A percentile compares a stretch with the other conserved stretches of the same genome.
Conservation (phyloP, 2,888 invertebrate species). For the Dolichomitus sp. region DNA sequence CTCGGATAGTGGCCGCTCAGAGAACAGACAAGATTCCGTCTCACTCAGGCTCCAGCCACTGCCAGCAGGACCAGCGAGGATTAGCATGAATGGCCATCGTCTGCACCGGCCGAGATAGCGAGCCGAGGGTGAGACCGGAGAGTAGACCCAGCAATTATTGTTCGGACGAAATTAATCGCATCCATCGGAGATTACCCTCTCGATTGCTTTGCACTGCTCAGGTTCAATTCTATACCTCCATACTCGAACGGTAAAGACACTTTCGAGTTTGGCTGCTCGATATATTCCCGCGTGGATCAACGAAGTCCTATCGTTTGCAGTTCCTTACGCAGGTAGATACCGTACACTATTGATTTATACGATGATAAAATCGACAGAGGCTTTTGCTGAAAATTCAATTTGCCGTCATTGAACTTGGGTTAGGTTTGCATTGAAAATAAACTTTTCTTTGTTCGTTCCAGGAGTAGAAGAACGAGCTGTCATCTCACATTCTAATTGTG, state of each 20-base stretch:
- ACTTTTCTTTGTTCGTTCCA: neutral
- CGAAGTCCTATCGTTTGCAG: neutral
- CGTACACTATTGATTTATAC: neutral
- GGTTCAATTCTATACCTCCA: conserved; percentile 5
- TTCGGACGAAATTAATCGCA: conserved; percentile 81
- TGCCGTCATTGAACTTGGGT: neutral
- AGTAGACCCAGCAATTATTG: conserved; percentile 78
- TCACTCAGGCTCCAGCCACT: conserved; percentile 50
- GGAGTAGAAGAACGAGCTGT: neutral
- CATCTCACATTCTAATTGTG: neutral
- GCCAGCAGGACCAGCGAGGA: conserved; percentile 71
- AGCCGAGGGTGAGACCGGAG: conserved; percentile 64
- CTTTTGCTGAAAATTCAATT: neutral
- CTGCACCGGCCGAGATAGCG: conserved; percentile 80
- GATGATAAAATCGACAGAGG: neutral
- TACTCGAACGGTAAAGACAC: conserved; percentile 5
- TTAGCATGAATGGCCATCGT: conserved; percentile 82
- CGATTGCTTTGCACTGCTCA: conserved; percentile 76
- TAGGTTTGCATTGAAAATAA: neutral
- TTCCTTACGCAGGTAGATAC: neutral
- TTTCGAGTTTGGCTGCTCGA: conserved; percentile 12
- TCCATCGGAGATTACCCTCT: conserved; percentile 79
- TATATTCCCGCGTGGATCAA: neutral
- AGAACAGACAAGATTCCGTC: conserved; percentile 46
- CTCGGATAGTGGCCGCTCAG: conserved; percentile 7